Evolutionary conservation across 2,797 vertebrate genomes (phyloP).

Genomic region (Pogonophryne albipinna): DNA sequence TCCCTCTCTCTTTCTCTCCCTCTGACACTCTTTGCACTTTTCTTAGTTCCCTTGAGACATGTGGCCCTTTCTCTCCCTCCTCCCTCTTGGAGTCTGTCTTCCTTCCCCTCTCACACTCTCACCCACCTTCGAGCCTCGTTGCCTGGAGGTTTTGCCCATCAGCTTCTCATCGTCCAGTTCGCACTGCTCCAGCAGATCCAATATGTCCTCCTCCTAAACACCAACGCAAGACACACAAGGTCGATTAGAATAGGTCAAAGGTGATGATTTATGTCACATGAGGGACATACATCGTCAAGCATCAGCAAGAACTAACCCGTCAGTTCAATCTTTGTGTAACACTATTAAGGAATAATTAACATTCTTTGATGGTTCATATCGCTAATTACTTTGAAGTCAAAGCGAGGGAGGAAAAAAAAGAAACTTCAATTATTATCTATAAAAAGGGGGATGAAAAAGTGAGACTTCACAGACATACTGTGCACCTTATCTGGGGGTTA

Average conservation of each 20-base stretch:
- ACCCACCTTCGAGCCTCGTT: slow-evolving; percentile 80
- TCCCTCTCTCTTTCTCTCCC: slow-evolving; percentile 27
- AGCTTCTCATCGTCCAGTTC: slow-evolving; percentile 97
- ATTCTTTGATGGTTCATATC: slow-evolving; percentile 20
- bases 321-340: slow-evolving; percentile 4
- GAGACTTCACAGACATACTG: slow-evolving; percentile 44
- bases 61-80: slow-evolving; percentile 41
- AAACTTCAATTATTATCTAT: slow-evolving; percentile 24
- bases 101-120: slow-evolving; percentile 17
- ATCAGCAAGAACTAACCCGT: background rate
- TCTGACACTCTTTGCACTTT: slow-evolving; percentile 64
- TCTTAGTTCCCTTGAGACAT: slow-evolving; percentile 61
- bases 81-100: slow-evolving; percentile 16
- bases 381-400: slow-evolving; percentile 32
- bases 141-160: slow-evolving; percentile 85
- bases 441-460: slow-evolving; percentile 40
- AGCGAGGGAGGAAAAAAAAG: slow-evolving; percentile 23
- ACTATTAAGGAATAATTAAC: slow-evolving; percentile 8
- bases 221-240: slow-evolving; percentile 27
- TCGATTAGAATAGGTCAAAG: slow-evolving; percentile 32
- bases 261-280: slow-evolving; percentile 12
- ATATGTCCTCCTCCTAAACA: slow-evolving; percentile 97
- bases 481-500: slow-evolving; percentile 38
- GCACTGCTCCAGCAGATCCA: slow-evolving; percentile 97
- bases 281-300: background rate